Percentiles rank a stretch among this genome's conserved stretches.
These are phyloP conservation scores for Altica lythri DNA, from an alignment of 2,888 invertebrate species.

Conservation along the genomic window DNA sequence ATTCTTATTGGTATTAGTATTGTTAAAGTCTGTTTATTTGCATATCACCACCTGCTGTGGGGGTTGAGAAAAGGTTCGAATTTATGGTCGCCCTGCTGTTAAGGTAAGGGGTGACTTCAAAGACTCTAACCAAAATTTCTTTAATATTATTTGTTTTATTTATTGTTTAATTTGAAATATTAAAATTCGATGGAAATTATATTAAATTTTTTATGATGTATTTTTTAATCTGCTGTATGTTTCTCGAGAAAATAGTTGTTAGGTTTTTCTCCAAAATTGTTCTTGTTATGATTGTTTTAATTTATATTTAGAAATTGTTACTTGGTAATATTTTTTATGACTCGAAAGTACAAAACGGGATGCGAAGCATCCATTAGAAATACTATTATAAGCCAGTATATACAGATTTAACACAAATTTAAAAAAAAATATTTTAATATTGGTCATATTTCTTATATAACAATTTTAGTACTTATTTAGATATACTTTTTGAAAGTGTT, in stretches of 20 bases:
- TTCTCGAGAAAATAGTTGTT: slow-evolving; percentile 41
- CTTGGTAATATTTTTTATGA: slow-evolving; percentile 51
- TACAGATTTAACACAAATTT: no score
- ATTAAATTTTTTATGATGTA: slow-evolving; percentile 3
- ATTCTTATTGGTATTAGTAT: no score
- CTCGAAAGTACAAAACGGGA: slow-evolving; percentile 54
- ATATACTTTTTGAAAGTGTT: neutral
- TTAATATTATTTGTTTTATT: no score
- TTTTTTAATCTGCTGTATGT: slow-evolving; percentile 29
- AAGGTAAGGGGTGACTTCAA: no score
- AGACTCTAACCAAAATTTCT: no score
- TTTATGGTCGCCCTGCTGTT: no score
- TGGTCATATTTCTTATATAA: no score
- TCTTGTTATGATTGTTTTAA: slow-evolving; percentile 55
- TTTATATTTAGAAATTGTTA: slow-evolving; percentile 48
- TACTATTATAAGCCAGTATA: slow-evolving; percentile 13
- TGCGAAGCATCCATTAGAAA: slow-evolving; percentile 44
- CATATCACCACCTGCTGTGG: no score
- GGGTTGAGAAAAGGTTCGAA: no score
- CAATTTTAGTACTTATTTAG: no score
- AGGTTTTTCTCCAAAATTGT: slow-evolving; percentile 51
- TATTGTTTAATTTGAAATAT: neutral
- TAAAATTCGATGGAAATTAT: neutral
- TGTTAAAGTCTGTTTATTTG: no score
- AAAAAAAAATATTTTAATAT: no score